Evolutionary conservation across 2,797 vertebrate genomes (phyloP), one percentile per base, ranked within the genome.

Genomic region (Acridotheres tristis): DNA sequence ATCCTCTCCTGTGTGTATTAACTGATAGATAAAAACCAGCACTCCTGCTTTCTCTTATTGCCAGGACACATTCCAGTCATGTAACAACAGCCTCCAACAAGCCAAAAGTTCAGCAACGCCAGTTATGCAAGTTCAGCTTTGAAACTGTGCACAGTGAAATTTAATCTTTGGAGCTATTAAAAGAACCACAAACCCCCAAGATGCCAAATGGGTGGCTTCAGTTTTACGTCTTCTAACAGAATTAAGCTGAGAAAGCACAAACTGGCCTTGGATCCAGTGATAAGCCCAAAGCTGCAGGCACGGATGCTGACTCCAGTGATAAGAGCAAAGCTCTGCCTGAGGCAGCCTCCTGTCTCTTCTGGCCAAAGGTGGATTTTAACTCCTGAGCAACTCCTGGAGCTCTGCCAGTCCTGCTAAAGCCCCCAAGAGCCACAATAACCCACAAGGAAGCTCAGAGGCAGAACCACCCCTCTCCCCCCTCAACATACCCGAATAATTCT

Each of bases 401-500:
- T 72, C 74, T 69, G 13, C 7, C 61, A 55, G 11, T 16, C 76
- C 82, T 36, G 42, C 63, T 73, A 32, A 74, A 93, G 54, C 12
- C 30, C 12, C 30, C 23, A 66, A 16, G 25, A 50, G 34, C 27
- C 43, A 71, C 55, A 21, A 6, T 18, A 84, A 51, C 11, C 51
- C 73, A 48, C 2, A 9, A 47, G 11, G 59, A 68, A 57, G 32
- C 38, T 74, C 42, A 65, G 34, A 50, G 53, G 36, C 68, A 58
- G 38, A 77, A 38, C 9, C 12, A 27, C 4, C 1, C 9, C n/a
- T 38, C n/a, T 80, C 27, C 40, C 42, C 42, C 48, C 29, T 2
- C 21, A 48, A 90, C 97, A 18, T 97, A 99, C 99, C 98, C 98
- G 98, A 36, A 99, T 99, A n/a, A 99, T 98, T 48, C 98, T 98